These are phyloP conservation scores for Ostrea edulis DNA, from an alignment of 1,140 invertebrate species.

Conservation along the genomic window DNA sequence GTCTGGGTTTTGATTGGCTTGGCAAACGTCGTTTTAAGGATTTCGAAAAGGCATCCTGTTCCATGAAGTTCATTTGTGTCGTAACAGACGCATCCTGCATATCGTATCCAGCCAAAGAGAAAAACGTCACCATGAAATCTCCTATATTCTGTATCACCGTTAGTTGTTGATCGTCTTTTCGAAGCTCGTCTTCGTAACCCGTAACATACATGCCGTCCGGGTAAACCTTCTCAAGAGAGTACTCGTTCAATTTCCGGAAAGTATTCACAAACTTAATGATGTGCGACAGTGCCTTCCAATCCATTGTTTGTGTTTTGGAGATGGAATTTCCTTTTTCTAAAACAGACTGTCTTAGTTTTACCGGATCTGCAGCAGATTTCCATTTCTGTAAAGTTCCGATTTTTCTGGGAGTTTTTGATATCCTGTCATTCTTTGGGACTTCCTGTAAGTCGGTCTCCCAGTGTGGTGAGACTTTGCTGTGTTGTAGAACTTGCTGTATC, in stretches of 20 bases:
- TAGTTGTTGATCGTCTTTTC: neutral
- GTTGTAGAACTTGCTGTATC: neutral
- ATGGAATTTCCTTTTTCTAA: constrained; percentile 3
- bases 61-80: neutral
- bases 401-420: neutral
- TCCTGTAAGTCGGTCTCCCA: neutral
- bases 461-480: neutral
- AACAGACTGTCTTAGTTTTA: neutral
- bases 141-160: neutral
- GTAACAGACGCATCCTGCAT: neutral
- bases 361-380: neutral
- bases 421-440: neutral
- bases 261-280: neutral
- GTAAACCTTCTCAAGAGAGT: neutral
- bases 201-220: neutral
- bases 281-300: neutral
- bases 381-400: neutral
- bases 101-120: neutral
- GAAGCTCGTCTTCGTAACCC: neutral
- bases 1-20: neutral
- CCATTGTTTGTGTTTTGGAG: neutral
- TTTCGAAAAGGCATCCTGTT: neutral
- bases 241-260: neutral
- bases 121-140: neutral
- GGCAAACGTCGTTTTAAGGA: neutral